Percentiles rank a stretch among this genome's conserved stretches.
These are phyloP conservation scores for Apotomis betuletana DNA, from an alignment of 2,888 invertebrate genomes.

Conservation along the genomic window DNA sequence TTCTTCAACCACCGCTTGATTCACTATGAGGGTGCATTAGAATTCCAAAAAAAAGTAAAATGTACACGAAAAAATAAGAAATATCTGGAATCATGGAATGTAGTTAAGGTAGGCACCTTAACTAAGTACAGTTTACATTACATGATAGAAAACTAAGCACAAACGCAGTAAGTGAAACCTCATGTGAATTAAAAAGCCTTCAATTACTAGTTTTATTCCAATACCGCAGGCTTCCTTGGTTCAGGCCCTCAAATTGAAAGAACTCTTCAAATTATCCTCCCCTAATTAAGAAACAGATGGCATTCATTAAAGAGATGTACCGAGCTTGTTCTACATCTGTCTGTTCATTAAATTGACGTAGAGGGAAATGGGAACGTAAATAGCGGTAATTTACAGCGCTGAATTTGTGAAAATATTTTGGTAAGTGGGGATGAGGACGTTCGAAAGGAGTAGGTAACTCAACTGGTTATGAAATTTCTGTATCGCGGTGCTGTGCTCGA, in stretches of 20 bases:
- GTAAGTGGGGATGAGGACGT: background rate
- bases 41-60: too few species aligned
- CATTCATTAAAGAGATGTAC: slow-evolving; percentile 34
- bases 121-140: background rate
- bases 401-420: background rate
- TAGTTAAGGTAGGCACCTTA: background rate
- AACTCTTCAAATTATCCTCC: slow-evolving; percentile 3
- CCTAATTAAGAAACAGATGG: slow-evolving; percentile 35
- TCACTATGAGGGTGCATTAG: too few species aligned
- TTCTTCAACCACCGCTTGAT: too few species aligned
- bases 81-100: too few species aligned
- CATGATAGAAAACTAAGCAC: background rate
- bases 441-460: background rate
- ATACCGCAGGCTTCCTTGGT: background rate
- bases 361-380: background rate
- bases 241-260: slow-evolving; percentile 6
- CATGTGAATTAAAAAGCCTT: slow-evolving; percentile 13
- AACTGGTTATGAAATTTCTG: too few species aligned
- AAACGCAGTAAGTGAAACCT: slow-evolving; percentile 9
- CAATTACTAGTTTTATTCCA: slow-evolving; percentile 1
- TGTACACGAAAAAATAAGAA: too few species aligned
- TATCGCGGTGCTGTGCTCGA: too few species aligned
- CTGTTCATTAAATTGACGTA: slow-evolving; percentile 27
- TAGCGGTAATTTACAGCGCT: background rate
- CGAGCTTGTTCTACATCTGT: slow-evolving; percentile 22